These are phyloP conservation scores for Tringa solitaria DNA, from an alignment of 2,113 vertebrate genomes.

Conservation along the genomic window DNA sequence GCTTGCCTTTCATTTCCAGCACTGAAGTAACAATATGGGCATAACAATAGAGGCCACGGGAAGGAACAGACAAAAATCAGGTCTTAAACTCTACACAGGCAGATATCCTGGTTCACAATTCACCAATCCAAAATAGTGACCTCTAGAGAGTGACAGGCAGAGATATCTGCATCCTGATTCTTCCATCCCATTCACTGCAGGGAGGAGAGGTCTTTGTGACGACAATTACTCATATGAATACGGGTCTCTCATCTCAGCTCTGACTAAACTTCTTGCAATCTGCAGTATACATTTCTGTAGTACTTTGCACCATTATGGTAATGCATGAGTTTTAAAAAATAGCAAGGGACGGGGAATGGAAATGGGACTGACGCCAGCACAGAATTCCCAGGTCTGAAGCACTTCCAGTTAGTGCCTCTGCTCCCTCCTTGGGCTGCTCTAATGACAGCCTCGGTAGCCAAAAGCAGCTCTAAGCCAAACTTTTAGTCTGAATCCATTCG, in stretches of 20 bases:
- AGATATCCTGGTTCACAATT: not conserved
- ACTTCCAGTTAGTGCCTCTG: not conserved
- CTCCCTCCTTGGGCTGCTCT: not conserved
- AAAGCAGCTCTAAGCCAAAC: not conserved
- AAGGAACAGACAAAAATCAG: not conserved
- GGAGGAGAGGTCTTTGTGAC: not conserved
- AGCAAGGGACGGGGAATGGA: not conserved
- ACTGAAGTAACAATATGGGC: not conserved
- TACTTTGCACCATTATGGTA: not conserved
- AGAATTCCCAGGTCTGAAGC: not conserved
- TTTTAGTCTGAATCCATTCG: not conserved
- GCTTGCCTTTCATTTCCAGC: slow-evolving; percentile 10
- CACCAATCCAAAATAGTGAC: not conserved
- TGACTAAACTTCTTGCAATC: not conserved
- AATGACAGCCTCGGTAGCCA: not conserved
- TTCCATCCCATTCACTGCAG: not conserved
- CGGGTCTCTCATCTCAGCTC: not conserved
- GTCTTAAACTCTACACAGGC: not conserved
- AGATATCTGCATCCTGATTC: not conserved
- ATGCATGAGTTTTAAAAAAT: not conserved
- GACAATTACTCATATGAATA: not conserved
- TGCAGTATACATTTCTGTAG: not conserved
- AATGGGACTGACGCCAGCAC: not conserved
- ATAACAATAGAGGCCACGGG: slow-evolving; percentile 17
- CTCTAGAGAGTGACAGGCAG: not conserved